A percentile compares a stretch with the other conserved stretches of the same genome.
Conservation (phyloP, 2,888 invertebrate genomes). For the Ephialtes manifestator region DNA sequence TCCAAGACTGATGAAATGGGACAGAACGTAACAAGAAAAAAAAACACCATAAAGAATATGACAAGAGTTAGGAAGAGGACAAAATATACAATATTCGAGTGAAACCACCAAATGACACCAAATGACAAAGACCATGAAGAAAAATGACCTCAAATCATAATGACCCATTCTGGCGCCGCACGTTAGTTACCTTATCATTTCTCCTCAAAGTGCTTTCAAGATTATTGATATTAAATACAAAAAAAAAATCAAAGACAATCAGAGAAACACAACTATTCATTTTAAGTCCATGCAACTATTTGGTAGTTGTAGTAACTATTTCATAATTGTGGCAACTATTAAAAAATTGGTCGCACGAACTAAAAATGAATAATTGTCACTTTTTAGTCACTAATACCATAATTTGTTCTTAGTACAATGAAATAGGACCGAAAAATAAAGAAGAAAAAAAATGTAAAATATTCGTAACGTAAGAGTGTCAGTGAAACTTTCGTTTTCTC, state of each 20-base stretch:
- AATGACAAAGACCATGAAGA: too few species aligned
- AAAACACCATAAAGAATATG: constrained; percentile 9
- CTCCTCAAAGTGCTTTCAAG: constrained; percentile 45
- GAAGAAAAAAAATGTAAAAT: constrained; percentile 8
- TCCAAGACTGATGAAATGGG: constrained; percentile 41
- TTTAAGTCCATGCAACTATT: too few species aligned
- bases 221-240: constrained; percentile 39
- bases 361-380: too few species aligned
- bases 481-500: constrained; percentile 67
- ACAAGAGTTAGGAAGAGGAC: background rate
- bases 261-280: too few species aligned
- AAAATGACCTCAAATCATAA: too few species aligned
- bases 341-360: too few species aligned
- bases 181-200: constrained; percentile 47
- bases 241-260: constrained; percentile 10
- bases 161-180: too few species aligned
- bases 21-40: constrained; percentile 8
- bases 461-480: background rate
- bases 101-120: constrained; percentile 45
- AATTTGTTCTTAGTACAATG: too few species aligned
- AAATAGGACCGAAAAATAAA: background rate
- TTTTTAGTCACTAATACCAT: too few species aligned
- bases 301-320: too few species aligned
- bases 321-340: too few species aligned
- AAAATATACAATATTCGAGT: constrained; percentile 3